These are phyloP conservation scores for Antheraea pernyi DNA, from an alignment of 1,140 invertebrate genomes.

Conservation along the genomic window DNA sequence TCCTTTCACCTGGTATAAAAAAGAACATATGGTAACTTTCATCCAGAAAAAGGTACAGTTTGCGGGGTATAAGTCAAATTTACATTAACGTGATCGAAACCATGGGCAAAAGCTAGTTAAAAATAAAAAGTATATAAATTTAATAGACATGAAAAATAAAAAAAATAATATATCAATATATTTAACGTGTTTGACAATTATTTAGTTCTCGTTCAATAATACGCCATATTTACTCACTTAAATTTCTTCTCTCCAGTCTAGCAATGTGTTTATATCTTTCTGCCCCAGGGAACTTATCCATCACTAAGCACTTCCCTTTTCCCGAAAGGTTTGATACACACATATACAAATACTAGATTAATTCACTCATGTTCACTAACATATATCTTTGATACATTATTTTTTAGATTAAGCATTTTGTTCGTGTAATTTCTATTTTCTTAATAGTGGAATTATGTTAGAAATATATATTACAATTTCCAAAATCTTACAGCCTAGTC, in stretches of 20 bases:
- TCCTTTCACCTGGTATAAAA: too few relatives aligned
- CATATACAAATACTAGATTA: neutral
- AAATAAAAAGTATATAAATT: too few relatives aligned
- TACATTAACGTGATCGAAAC: too few relatives aligned
- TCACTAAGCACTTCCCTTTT: conserved; percentile 23
- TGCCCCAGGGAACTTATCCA: conserved; percentile 32
- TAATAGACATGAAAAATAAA: too few relatives aligned
- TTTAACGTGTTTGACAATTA: neutral
- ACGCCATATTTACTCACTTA: neutral
- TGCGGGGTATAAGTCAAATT: too few relatives aligned
- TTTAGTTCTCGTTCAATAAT: neutral
- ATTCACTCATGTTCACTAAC: neutral
- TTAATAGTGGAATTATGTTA: too few relatives aligned
- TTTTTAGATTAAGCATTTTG: neutral
- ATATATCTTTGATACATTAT: neutral
- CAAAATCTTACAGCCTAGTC: too few relatives aligned
- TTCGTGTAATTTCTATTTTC: neutral
- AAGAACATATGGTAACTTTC: too few relatives aligned
- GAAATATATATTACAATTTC: too few relatives aligned
- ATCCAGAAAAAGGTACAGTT: too few relatives aligned
- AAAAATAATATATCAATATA: too few relatives aligned
- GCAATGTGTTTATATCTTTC: conserved; percentile 17
- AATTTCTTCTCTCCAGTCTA: neutral
- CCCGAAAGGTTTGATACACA: neutral
- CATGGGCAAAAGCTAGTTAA: too few relatives aligned